Percentiles rank a stretch among this genome's conserved stretches.
These are phyloP conservation scores for Melanchra persicariae DNA, from an alignment of 2,888 invertebrate genomes.

Conservation along the genomic window DNA sequence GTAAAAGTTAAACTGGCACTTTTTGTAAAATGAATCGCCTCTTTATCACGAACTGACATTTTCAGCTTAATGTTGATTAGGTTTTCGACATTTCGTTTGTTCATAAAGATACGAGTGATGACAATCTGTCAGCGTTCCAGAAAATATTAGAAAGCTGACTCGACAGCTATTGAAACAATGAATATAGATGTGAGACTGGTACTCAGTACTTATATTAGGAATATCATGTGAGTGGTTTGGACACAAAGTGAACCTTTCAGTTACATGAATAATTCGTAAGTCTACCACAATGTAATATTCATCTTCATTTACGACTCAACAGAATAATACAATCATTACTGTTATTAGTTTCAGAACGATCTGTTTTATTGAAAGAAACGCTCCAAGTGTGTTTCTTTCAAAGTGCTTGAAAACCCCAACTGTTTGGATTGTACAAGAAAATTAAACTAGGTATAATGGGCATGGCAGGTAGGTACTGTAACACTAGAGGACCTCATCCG, in stretches of 20 bases:
- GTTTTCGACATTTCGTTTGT: not conserved
- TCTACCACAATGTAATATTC: not conserved
- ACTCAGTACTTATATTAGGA: not conserved
- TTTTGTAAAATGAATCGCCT: not conserved
- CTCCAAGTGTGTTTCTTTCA: too few relatives aligned
- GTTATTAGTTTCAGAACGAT: not conserved
- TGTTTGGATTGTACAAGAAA: too few relatives aligned
- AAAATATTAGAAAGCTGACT: conserved; percentile 7
- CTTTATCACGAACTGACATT: not conserved
- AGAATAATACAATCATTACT: not conserved
- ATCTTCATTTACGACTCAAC: not conserved
- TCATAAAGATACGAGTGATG: too few relatives aligned
- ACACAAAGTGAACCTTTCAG: not conserved
- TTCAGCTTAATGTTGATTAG: not conserved
- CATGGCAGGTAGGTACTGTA: too few relatives aligned
- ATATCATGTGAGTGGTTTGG: not conserved
- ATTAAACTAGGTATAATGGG: too few relatives aligned
- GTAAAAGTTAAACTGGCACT: not conserved
- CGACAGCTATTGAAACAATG: not conserved
- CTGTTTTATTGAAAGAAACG: not conserved
- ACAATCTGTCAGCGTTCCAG: conserved; percentile 5
- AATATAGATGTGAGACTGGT: not conserved
- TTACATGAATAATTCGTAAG: not conserved
- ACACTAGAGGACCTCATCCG: too few relatives aligned
- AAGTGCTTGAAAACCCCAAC: too few relatives aligned